These are phyloP conservation scores for Gobio gobio DNA, from an alignment of 2,113 vertebrate species.

Conservation along the genomic window DNA sequence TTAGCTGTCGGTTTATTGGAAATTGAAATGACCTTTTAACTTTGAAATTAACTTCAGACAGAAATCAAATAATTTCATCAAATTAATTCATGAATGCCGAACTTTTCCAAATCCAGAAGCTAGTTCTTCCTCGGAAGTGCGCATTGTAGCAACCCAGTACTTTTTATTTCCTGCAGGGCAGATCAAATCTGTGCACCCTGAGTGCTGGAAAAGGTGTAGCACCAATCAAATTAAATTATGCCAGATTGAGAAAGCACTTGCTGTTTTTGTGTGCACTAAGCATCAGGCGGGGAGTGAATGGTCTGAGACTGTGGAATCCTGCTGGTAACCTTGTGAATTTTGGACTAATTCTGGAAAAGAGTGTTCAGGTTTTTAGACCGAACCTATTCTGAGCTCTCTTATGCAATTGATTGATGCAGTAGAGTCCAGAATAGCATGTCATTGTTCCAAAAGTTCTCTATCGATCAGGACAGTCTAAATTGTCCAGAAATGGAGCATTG, in stretches of 20 bases:
- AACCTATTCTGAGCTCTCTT: slow-evolving; percentile 27
- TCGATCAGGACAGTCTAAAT: slow-evolving; percentile 42
- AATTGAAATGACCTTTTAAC: background rate
- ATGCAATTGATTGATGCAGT: slow-evolving; percentile 40
- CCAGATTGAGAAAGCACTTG: background rate
- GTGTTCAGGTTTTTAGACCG: background rate
- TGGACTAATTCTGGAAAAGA: background rate
- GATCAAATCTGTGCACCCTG: background rate
- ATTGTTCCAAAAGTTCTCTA: slow-evolving; percentile 50
- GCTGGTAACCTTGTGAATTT: background rate
- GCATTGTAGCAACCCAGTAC: background rate
- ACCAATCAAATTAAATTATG: background rate
- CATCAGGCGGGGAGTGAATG: background rate
- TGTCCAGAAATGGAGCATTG: slow-evolving; percentile 49
- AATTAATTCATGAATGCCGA: background rate
- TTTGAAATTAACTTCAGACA: no score
- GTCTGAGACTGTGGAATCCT: background rate
- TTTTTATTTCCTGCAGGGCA: background rate
- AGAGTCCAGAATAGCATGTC: slow-evolving; percentile 33
- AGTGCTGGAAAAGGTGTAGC: background rate
- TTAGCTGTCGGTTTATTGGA: background rate
- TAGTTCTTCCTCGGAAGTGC: background rate
- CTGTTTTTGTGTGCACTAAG: background rate
- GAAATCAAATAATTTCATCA: no score
- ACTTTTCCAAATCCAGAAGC: background rate